These are phyloP conservation scores for Aphelenchoides bicaudatus DNA, from an alignment of 2,888 invertebrate genomes.

Conservation along the genomic window DNA sequence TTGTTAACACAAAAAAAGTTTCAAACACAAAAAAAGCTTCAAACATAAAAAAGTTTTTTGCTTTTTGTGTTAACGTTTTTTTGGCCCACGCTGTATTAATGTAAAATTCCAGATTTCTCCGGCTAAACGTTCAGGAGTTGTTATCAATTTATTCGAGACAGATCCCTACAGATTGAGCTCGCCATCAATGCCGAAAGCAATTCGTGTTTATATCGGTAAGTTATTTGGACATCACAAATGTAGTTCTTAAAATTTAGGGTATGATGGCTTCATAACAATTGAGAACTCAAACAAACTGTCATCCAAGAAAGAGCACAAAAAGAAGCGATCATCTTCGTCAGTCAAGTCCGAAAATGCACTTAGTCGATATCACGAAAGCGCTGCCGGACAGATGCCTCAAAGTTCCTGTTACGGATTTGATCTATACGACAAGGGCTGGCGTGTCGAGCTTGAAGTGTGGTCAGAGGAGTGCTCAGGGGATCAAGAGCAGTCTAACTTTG, in stretches of 20 bases:
- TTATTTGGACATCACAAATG: too few relatives aligned
- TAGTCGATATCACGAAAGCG: conserved; percentile 25
- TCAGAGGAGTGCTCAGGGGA: conserved; percentile 22
- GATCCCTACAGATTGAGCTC: conserved; percentile 13
- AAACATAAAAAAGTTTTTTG: too few relatives aligned
- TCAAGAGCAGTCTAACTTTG: background rate
- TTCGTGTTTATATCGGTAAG: conserved; percentile 48
- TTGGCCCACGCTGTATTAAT: too few relatives aligned
- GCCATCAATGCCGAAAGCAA: conserved; percentile 10
- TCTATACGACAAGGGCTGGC: conserved; percentile 37
- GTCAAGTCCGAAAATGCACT: background rate
- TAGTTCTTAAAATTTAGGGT: too few relatives aligned
- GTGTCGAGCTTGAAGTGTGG: conserved; percentile 39
- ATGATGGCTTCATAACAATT: conserved; percentile 48
- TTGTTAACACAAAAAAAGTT: too few relatives aligned
- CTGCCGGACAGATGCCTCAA: conserved; percentile 34
- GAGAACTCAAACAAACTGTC: conserved; percentile 33
- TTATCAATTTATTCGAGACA: conserved; percentile 7
- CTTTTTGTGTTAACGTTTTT: too few relatives aligned
- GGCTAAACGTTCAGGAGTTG: conserved; percentile 4
- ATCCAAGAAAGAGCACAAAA: background rate
- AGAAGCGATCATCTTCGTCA: too few relatives aligned
- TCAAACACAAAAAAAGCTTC: too few relatives aligned
- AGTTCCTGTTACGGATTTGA: conserved; percentile 37
- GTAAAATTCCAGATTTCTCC: too few relatives aligned